Evolutionary conservation across 2,888 invertebrate genomes (phyloP).

Genomic region (Drosophila monieri): DNA sequence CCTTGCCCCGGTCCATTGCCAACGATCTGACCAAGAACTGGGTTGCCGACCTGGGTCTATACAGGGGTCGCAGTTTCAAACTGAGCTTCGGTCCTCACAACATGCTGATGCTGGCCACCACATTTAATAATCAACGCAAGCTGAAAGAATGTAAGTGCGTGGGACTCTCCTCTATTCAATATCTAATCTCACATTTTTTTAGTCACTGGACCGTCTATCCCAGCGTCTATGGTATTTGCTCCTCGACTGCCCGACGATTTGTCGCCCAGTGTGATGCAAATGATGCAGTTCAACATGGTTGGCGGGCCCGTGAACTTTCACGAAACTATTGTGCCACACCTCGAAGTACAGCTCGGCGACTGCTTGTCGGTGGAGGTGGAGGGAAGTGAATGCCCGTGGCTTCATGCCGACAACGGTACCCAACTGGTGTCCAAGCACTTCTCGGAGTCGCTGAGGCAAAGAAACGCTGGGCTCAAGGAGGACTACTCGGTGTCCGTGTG

Average conservation of each 20-base stretch:
- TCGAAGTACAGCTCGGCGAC: constrained; percentile 87
- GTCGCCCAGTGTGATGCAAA: constrained; percentile 73
- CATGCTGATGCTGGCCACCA: constrained; percentile 85
- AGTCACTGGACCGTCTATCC: constrained; percentile 33
- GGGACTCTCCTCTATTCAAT: background rate
- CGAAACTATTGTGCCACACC: constrained; percentile 86
- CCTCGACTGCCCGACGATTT: constrained; percentile 74
- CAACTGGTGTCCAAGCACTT: constrained; percentile 86
- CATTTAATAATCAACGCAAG: constrained; percentile 72
- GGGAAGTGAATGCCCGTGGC: constrained; percentile 84
- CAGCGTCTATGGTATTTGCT: constrained; percentile 62
- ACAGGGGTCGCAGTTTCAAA: constrained; percentile 88
- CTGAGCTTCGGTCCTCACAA: constrained; percentile 90
- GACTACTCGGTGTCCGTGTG: constrained; percentile 86
- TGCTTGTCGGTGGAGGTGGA: constrained; percentile 85
- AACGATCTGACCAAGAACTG: constrained; percentile 80
- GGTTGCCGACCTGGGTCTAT: constrained; percentile 86
- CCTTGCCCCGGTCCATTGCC: constrained; percentile 81
- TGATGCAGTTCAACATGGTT: constrained; percentile 76
- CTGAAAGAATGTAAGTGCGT: constrained; percentile 46
- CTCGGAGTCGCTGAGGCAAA: constrained; percentile 84
- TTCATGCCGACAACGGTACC: constrained; percentile 74
- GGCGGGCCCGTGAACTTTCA: constrained; percentile 80
- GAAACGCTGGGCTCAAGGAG: constrained; percentile 69
- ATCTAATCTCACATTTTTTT: background rate